Evolutionary conservation across 2,888 invertebrate genomes (phyloP).

Genomic region (Leptopilina myrica): DNA sequence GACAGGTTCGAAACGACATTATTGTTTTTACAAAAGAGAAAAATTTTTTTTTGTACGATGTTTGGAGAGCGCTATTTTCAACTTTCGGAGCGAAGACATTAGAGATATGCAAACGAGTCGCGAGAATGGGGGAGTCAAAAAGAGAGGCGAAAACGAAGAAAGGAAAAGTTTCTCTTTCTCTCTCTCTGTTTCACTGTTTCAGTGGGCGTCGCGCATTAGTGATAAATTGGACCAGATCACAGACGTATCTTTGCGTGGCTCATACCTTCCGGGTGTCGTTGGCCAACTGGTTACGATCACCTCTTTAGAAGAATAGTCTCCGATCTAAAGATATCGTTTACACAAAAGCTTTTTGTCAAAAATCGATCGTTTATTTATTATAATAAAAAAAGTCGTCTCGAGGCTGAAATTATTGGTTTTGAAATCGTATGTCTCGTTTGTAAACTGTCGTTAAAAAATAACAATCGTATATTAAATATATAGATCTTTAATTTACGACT

Average conservation of each 20-base stretch:
- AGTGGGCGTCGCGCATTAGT: slow-evolving; percentile 69
- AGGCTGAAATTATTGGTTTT: too few relatives aligned
- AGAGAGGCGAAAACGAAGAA: slow-evolving; percentile 38
- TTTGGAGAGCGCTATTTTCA: slow-evolving; percentile 64
- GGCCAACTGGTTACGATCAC: slow-evolving; percentile 71
- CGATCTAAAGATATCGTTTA: slow-evolving; percentile 71
- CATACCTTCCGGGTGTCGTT: slow-evolving; percentile 71
- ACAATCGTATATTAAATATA: too few relatives aligned
- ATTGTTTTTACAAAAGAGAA: slow-evolving; percentile 46
- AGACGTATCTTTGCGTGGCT: slow-evolving; percentile 66
- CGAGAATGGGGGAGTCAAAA: background rate
- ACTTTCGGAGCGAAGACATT: slow-evolving; percentile 60
- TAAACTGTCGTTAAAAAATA: too few relatives aligned
- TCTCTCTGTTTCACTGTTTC: slow-evolving; percentile 52
- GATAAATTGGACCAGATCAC: slow-evolving; percentile 73
- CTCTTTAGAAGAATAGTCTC: slow-evolving; percentile 66
- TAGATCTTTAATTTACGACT: too few relatives aligned
- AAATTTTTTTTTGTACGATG: slow-evolving; percentile 35
- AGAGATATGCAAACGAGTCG: slow-evolving; percentile 49
- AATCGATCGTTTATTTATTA: slow-evolving; percentile 65
- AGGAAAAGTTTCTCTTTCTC: slow-evolving; percentile 53
- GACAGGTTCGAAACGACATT: slow-evolving; percentile 61
- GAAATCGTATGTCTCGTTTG: too few relatives aligned
- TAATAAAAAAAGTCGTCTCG: too few relatives aligned
- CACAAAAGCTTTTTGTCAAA: slow-evolving; percentile 49